Base-by-base conservation (phyloP, 2,888 invertebrate species). In the Leucophenga maculata region DNA sequence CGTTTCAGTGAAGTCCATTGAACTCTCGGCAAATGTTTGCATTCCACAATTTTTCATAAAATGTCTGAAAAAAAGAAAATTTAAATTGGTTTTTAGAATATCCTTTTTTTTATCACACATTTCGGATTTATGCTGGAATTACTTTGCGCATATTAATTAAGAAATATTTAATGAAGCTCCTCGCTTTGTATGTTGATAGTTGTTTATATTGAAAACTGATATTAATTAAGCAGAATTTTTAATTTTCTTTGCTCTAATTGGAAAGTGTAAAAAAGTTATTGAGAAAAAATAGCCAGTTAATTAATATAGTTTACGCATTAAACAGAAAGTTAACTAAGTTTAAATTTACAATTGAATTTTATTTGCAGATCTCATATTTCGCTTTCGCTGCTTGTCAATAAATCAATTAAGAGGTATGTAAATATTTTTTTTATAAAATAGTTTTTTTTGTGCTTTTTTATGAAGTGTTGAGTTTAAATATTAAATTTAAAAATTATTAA, bases 271-370 rank as follows among this genome's bases (percentile, higher is more conserved):
- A 39, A 26, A 26, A 26, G 3, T 26, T 26, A 26, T 26, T 26
- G 4, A 26, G 20, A 55, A 55, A 32, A 59, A 57, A 57, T n/a
- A 39, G 18, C 1, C 6, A 64, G 48, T 64, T 64, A 64, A 46
- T 64, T 64, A 64, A 64, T 46, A 46, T 39, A n/a, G 22, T 64
- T 46, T 46, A 4, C 18, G 4, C 4, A 11, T 16, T 16, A 50
- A 50, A 50, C 6, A 20, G 13, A 48, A 64, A 46, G 44, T 46
- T 16, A 26, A 60, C 18, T 18, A 13, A 60, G n/a, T 50, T 11
- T 18, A 4, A 50, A 16, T 50, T 50, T 50, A 16, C 50, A 50
- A 13, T 11, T 50, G n/a, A 50, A 13, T 50, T n/a, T 50, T 50
- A 50, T 50, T 50, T 50, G 6, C 4, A 50, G 50, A 1, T 50